Conservation (phyloP, 2,797 vertebrate species). For the Molothrus ater region DNA sequence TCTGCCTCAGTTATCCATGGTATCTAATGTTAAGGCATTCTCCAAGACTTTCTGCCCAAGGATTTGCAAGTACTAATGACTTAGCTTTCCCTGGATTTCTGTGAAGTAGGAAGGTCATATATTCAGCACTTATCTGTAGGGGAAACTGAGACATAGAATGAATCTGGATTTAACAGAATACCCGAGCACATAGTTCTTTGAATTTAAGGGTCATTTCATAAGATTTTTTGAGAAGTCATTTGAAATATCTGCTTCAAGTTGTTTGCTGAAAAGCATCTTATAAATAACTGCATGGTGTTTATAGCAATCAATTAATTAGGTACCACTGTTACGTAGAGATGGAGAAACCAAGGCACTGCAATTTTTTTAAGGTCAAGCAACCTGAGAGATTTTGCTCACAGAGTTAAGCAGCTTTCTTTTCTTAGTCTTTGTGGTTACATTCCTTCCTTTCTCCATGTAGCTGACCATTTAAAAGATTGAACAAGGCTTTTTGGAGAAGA, state of each 20-base stretch:
- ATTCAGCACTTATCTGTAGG: neutral
- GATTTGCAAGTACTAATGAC: neutral
- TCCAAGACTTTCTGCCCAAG: neutral
- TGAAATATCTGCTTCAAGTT: neutral
- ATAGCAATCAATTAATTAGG: neutral
- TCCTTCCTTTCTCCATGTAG: neutral
- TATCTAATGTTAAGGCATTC: neutral
- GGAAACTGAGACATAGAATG: neutral
- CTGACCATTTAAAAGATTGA: constrained; percentile 28
- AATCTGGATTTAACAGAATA: neutral
- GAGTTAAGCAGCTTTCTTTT: neutral
- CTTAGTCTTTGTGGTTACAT: neutral
- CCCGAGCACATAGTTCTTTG: neutral
- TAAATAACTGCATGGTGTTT: neutral
- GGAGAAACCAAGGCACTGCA: neutral
- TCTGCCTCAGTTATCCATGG: neutral
- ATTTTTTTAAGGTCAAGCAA: neutral
- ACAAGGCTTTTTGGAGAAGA: constrained; percentile 43
- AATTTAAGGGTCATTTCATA: neutral
- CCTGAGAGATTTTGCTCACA: neutral
- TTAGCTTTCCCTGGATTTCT: neutral
- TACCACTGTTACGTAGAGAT: rapidly evolving
- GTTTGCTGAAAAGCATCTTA: neutral
- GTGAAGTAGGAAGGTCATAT: neutral
- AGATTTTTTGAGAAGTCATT: neutral